A percentile compares a stretch with the other conserved stretches of the same genome.
These are phyloP conservation scores for Periphyllus acericola DNA, from an alignment of 2,888 invertebrate species.

Conservation along the genomic window DNA sequence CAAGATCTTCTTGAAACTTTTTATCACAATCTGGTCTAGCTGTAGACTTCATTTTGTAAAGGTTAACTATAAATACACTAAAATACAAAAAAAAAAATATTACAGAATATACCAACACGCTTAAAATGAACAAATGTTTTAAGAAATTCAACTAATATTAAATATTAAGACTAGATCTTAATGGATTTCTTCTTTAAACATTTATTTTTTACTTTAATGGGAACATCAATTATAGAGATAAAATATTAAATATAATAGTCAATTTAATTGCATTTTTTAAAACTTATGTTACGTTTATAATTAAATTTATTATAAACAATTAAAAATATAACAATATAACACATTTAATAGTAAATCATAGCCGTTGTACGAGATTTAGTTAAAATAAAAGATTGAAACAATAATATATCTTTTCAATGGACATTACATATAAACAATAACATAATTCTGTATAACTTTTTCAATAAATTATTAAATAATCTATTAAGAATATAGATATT, in stretches of 20 bases:
- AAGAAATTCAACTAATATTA: not conserved
- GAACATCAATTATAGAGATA: not conserved
- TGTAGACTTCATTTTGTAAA: conserved; percentile 59
- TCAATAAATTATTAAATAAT: not conserved
- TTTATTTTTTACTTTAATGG: not conserved
- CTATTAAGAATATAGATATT: too few relatives aligned
- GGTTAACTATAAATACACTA: conserved; percentile 45
- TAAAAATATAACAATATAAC: not conserved
- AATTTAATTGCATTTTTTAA: not conserved
- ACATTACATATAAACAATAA: too few relatives aligned
- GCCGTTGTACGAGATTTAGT: not conserved
- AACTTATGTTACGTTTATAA: not conserved
- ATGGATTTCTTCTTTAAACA: not conserved
- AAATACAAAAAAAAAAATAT: conserved; percentile 16
- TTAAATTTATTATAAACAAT: not conserved
- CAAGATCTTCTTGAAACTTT: conserved; percentile 86
- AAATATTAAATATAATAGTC: not conserved
- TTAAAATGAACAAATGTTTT: not conserved
- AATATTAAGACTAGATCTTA: not conserved
- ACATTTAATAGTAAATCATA: not conserved
- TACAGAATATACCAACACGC: not conserved
- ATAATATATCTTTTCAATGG: too few relatives aligned
- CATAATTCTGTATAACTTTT: too few relatives aligned
- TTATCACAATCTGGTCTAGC: conserved; percentile 75
- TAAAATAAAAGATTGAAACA: not conserved